These are phyloP conservation scores for Ostrea denselamellosa DNA, from an alignment of 1,140 invertebrate genomes.

Conservation along the genomic window DNA sequence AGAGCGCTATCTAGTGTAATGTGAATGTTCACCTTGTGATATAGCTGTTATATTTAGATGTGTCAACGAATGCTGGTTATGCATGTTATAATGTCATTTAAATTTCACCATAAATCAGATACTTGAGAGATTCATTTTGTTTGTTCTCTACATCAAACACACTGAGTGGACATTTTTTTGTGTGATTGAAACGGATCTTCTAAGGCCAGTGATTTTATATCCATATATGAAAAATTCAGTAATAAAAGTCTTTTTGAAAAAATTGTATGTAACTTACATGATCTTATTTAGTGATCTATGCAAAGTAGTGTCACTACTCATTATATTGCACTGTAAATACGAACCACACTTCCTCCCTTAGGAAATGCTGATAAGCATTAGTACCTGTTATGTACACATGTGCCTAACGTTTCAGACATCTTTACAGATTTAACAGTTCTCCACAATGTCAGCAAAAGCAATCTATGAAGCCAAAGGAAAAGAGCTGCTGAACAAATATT, in stretches of 20 bases:
- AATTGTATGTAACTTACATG: no score
- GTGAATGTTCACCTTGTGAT: no score
- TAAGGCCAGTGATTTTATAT: not conserved
- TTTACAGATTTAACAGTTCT: not conserved
- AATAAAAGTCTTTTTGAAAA: no score
- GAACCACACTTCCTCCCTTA: no score
- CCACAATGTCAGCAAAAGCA: slow-evolving; percentile 96
- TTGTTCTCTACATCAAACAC: not conserved
- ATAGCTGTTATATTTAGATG: no score
- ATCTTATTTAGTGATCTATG: no score
- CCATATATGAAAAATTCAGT: not conserved
- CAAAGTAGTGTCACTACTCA: no score
- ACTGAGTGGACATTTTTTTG: not conserved
- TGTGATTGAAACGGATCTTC: not conserved
- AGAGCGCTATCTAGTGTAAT: not conserved
- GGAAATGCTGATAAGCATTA: not conserved
- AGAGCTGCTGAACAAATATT: slow-evolving; percentile 92
- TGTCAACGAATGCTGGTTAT: not conserved
- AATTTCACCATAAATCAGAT: not conserved
- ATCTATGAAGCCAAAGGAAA: slow-evolving; percentile 98
- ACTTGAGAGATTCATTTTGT: not conserved
- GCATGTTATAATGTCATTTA: not conserved
- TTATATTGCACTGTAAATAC: no score
- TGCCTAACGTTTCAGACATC: not conserved
- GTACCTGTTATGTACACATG: not conserved